Base-by-base conservation (phyloP, 2,888 invertebrate genomes). In the Erynnis tages region DNA sequence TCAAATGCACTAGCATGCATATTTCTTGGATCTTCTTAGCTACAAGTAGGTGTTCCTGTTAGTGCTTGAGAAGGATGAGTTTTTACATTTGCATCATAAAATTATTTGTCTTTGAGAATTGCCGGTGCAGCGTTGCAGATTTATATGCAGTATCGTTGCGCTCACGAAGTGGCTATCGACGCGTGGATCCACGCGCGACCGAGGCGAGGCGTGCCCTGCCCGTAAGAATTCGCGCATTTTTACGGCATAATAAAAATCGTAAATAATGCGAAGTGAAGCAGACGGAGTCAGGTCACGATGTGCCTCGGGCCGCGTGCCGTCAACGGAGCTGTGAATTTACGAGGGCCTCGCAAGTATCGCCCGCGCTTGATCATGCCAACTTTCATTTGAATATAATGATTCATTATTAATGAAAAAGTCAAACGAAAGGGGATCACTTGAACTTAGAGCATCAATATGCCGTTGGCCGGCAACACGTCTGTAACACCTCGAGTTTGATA, bases 231-330 rank as follows among this genome's bases (percentile, higher is more conserved):
- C 77, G 80, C 84, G 78, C 79, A 79, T 84, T 87, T 87, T 87
- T 84, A 81, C 79, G 71, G 74, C 73, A 74, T 78, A 80, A 82
- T 83, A 87, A 86, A 87, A 86, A 85, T 83, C 79, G 79, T 83
- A 83, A 83, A 84, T 85, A 84, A 82, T 74, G 71, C 76, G 75
- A 72, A 79, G 76, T 79, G 75, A 76, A 69, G 73, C 80, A 75
- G 73, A 73, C 73, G 68, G 66, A 73, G 80, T 69, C 77, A 65
- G 82, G 86, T 88, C 87, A 88, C 88, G 87, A 86, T 63, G 71
- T 65, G 87, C 87, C 80, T 62, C 72, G 62, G 80, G 87, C 77
- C 64, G 55, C 57, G 63, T 60, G 67, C 81, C 84, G 81, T 86
- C 87, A 82, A 76, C 84, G 80, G 69, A 75, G 76, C 77, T 69